Base-by-base conservation (phyloP, 2,888 invertebrate genomes). In the Chloromyia formosa region DNA sequence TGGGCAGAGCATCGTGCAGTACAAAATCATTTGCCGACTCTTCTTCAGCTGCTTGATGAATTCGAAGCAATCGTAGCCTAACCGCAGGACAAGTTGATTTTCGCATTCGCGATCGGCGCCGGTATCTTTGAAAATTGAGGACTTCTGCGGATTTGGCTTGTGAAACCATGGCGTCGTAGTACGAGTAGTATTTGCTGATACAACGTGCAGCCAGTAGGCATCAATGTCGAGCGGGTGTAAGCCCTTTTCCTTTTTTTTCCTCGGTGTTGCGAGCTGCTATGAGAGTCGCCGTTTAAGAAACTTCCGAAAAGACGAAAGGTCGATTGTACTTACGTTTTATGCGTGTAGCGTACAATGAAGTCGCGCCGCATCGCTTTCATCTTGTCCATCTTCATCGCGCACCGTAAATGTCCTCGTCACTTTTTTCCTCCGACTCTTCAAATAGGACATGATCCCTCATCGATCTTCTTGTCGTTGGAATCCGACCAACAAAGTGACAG, bases 61-160 rank as follows among this genome's bases (percentile, higher is more conserved):
- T n/a, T n/a, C n/a, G n/a, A n/a, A n/a, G n/a, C 97, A 96, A 81
- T 95, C 95, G 79, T 96, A 98, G 0, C 98, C 98, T 7, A 99
- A 88, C 18, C 98, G 87, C 75, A 97, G 84, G 1, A 99, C 98
- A 9, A 99, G 89, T 81, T 96, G 94, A 86, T 97, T 98, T 88
- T 99, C 99, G 82, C 96, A 93, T 82, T 99, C 98, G n/a, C 98
- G 87, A 83, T 98, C 98, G 86, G 98, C 97, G 0, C 91, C 90
- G 0, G 98, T 94, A 81, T 93, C 93, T 81, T 94, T 92, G 0
- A 99, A 86, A 96, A 73, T 92, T 90, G 49, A 96, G 83, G 0
- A 96, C 94, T 87, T 96, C 96, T 0, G 89, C 90, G 0, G 93
- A 91, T 83, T 92, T 93, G 35, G 94, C 93, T 87, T 98, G 97